phyloP scores from a whole-genome alignment of 2,113 vertebrate species.

The Protobothrops flavoviridis region DNA sequence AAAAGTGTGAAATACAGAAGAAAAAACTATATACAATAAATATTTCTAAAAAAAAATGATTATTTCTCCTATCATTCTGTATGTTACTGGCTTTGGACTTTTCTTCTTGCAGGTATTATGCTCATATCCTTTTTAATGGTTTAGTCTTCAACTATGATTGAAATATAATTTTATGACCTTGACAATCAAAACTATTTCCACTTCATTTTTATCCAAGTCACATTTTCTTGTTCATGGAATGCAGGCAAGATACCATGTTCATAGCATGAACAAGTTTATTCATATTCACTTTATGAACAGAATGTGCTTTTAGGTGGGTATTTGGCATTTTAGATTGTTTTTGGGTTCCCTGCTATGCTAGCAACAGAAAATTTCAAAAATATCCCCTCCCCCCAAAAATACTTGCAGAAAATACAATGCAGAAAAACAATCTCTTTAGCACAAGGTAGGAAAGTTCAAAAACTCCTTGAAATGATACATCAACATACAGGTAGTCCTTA shows the following conservation, averaged over 20 bases:
- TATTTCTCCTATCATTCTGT: neutral
- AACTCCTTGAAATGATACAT: neutral
- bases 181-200: neutral
- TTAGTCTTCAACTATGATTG: neutral
- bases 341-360: neutral
- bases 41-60: neutral
- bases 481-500: neutral
- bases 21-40: neutral
- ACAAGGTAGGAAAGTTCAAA: neutral
- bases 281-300: neutral
- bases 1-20: no score
- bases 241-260: neutral
- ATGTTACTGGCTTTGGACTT: neutral
- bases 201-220: neutral
- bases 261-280: neutral
- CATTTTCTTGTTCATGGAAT: neutral
- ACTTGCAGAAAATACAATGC: neutral
- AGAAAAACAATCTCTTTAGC: neutral
- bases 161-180: neutral
- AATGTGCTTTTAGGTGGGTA: neutral
- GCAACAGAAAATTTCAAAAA: neutral
- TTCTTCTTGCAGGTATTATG: neutral
- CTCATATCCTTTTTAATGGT: neutral
- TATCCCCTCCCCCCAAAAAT: neutral
- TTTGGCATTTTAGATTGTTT: constrained; percentile 1